Conservation (phyloP, 2,113 vertebrate species). For the Leucosticte australis region DNA sequence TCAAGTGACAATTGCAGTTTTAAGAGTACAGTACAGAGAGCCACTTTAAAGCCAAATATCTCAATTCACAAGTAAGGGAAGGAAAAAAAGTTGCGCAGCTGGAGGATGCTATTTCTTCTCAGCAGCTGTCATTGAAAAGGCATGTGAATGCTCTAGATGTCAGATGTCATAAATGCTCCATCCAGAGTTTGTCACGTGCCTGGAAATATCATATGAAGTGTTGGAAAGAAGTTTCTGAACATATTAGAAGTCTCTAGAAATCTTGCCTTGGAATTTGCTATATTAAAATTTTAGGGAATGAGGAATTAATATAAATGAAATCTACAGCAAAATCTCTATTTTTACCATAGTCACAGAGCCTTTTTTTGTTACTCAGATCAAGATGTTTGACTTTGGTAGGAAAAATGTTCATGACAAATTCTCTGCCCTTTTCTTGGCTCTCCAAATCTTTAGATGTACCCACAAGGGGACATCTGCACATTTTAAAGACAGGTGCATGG, state of each 20-base stretch:
- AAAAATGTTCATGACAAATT: not conserved
- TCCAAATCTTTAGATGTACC: not conserved
- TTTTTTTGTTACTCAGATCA: not conserved
- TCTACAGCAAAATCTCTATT: not conserved
- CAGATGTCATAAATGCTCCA: slow-evolving; percentile 67
- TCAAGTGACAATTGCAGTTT: slow-evolving; percentile 59
- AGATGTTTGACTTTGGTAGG: not conserved
- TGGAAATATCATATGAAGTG: slow-evolving; percentile 56
- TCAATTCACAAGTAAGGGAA: slow-evolving; percentile 70
- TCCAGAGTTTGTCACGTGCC: slow-evolving; percentile 56
- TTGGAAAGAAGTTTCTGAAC: not conserved
- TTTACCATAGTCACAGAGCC: not conserved
- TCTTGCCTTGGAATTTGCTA: not conserved
- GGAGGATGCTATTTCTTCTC: slow-evolving; percentile 74
- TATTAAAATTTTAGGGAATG: not conserved
- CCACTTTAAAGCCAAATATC: slow-evolving; percentile 72
- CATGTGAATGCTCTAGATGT: slow-evolving; percentile 68
- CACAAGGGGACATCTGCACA: not conserved
- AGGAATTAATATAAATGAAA: not conserved
- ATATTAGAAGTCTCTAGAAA: not conserved
- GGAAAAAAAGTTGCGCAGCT: slow-evolving; percentile 74
- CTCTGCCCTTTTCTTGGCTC: not conserved
- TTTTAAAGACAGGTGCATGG: not conserved
- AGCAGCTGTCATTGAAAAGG: slow-evolving; percentile 72
- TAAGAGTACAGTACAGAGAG: slow-evolving; percentile 67